Base-by-base conservation (phyloP, 2,888 invertebrate species). In the Machimus rusticus region DNA sequence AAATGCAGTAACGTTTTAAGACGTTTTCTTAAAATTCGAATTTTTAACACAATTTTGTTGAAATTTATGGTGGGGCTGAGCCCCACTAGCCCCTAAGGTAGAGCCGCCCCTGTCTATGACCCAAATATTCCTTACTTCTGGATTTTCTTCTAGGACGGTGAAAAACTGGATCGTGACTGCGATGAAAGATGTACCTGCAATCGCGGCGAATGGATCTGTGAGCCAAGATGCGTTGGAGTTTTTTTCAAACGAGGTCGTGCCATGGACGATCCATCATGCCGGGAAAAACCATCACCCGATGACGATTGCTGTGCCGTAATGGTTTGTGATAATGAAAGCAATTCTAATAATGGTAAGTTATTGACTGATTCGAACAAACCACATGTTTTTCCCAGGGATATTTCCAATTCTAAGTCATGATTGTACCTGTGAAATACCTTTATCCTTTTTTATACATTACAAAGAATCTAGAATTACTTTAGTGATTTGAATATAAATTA, bases 171-270 rank as follows among this genome's bases (percentile, higher is more conserved):
- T 88, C 94, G 95, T 57, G 96, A 95, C 74, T 98, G 97, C 90
- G 96, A 97, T 87, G 96, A 96, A 89, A 93, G 94, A 1, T 97
- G 97, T 91, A 95, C 95, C 34, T 97, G 97, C 90, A 93, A 93
- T 34, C 55, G 94, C 94, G 96, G 96, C 0, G 93, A 93, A 89
- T 95, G 96, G 92, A 94, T 95, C 89, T 98, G 97, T 90, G 93
- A 94, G n/a, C 95, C 95, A 0, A 94, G 96, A 55, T 98, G 98
- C 91, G 93, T 93, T 87, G 94, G 94, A 23, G 96, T 96, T 0
- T 95, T 94, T 89, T 94, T 97, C 89, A 94, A 95, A 84, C 94
- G 95, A 23, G 96, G 96, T 31, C 94, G 95, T 90, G 94, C 94
- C 87, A 93, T 94, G 87, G 94, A 94, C 87, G 96, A 97, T 92